phyloP scores from a whole-genome alignment of 1,140 invertebrate species.

The Antheraea mylitta region DNA sequence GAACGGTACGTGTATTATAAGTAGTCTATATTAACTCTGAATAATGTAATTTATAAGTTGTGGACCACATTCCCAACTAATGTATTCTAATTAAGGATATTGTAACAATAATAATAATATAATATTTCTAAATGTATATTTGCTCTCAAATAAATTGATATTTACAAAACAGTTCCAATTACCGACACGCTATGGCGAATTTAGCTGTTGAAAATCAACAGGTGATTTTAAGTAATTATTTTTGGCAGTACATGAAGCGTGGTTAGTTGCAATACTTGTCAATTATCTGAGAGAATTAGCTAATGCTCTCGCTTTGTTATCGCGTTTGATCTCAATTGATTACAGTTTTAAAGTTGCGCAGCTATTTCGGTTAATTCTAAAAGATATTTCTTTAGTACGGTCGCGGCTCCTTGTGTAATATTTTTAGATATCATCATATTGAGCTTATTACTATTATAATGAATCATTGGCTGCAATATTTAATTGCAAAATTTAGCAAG shows the following conservation, averaged over 20 bases:
- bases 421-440: background rate
- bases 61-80: no score
- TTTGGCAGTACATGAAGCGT: background rate
- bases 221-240: background rate
- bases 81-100: no score
- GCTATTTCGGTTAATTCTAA: background rate
- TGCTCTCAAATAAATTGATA: background rate
- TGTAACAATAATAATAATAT: no score
- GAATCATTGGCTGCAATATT: background rate
- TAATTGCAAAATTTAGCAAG: background rate
- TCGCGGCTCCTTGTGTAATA: background rate
- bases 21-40: no score
- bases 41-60: no score
- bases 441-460: background rate
- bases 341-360: background rate
- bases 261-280: background rate
- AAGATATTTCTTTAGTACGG: background rate
- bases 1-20: no score
- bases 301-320: background rate
- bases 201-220: background rate
- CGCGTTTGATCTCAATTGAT: constrained; percentile 1
- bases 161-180: background rate
- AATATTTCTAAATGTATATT: no score
- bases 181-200: background rate
- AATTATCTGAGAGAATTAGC: background rate